Evolutionary conservation across 2,113 vertebrate genomes (phyloP), one percentile per base, ranked within the genome.

Genomic region (Sylvilagus bachmani): DNA sequence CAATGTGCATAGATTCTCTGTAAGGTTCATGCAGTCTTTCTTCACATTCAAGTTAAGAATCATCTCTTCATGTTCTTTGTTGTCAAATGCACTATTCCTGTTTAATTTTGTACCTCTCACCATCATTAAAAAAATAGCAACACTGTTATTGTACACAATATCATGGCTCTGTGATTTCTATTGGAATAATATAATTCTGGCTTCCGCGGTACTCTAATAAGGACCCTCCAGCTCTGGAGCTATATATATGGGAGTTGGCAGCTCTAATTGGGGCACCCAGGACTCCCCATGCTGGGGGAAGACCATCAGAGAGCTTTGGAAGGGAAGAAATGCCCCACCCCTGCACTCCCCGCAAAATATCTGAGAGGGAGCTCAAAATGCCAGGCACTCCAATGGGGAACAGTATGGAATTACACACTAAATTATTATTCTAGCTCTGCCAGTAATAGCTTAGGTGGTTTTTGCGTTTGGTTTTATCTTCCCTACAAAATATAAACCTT

Each of bases 211-310:
- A 51, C 27, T 58, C 31, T 33, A 36, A 36, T 13, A 27, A 58
- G 64, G 64, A 17, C 49, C 29, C 25, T 66, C 6, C 1, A 6
- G 0, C 25, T 73, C 12, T 0, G 5, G 51, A 17, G 11, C 71
- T 16, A 31, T 10, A 22, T 8, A 17, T 8, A 17, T 3, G 2
- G 4, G 25, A 21, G 29, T 1, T 89, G 85, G 69, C 38, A 27
- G 1, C 19, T 19, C 17, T 21, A 14, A 10, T 25, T 3, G 3
- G 27, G 67, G 67, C 44, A 10, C 6, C n/a, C 22, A 5, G 0
- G 21, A 10, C 38, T 25, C 3, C 1, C 44, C 38, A 36, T 0
- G 10, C 17, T 29, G 10, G 0, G 27, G 27, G 4, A 9, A 33
- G 16, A 51, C 9, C 58, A 61, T 49, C 10, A 2, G 36, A 44